Evolutionary conservation across 2,113 vertebrate genomes (phyloP).

Genomic region (Suncus etruscus): DNA sequence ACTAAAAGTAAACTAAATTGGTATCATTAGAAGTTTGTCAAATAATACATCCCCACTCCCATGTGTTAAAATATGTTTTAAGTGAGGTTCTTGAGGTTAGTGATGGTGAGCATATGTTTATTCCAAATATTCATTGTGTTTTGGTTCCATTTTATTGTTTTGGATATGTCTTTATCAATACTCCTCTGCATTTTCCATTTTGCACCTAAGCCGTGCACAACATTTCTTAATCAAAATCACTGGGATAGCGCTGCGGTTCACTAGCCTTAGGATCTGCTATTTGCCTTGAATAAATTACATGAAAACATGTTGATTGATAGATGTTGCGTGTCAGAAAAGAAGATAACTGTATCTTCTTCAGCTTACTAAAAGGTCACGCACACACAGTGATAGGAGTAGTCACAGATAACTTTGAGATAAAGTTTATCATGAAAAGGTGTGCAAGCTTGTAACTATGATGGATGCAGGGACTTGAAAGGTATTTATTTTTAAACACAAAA

Average conservation of each 20-base stretch:
- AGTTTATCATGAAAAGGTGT: constrained; percentile 87
- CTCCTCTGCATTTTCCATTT: constrained; percentile 89
- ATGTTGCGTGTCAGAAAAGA: constrained; percentile 95
- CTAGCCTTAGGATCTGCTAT: constrained; percentile 92
- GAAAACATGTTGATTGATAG: constrained; percentile 98
- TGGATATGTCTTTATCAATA: constrained; percentile 91
- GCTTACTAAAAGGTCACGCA: constrained; percentile 98
- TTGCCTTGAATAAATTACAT: constrained; percentile 94
- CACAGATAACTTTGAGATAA: constrained; percentile 91
- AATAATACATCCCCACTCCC: constrained; percentile 75
- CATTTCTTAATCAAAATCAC: constrained; percentile 93
- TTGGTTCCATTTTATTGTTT: constrained; percentile 86
- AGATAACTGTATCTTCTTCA: constrained; percentile 98
- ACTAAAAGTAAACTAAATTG: constrained; percentile 86
- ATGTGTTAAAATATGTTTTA: constrained; percentile 87
- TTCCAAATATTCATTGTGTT: constrained; percentile 81
- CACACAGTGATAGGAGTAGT: constrained; percentile 94
- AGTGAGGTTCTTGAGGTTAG: constrained; percentile 78
- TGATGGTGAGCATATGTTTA: constrained; percentile 76
- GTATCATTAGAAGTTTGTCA: constrained; percentile 87
- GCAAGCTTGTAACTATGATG: constrained; percentile 85
- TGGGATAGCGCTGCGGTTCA: constrained; percentile 89
- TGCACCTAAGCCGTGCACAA: constrained; percentile 90
- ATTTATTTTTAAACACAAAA: constrained; percentile 86
- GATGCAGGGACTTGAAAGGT: constrained; percentile 84